These are phyloP conservation scores for Casuarius casuarius DNA, from an alignment of 2,113 vertebrate species.

Conservation along the genomic window DNA sequence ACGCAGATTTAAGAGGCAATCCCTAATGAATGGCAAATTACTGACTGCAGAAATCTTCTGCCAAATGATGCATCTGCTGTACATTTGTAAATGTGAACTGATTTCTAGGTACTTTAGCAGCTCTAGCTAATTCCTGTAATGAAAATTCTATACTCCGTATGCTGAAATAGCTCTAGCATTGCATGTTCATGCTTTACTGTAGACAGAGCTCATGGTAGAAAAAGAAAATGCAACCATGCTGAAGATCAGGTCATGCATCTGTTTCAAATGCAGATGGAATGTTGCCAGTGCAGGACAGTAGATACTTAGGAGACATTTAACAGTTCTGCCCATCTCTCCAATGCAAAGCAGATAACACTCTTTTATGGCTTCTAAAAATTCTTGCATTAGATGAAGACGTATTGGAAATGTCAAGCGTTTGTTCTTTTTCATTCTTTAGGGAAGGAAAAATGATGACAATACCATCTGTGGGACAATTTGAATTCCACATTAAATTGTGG, in stretches of 20 bases:
- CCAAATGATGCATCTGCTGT: constrained; percentile 54
- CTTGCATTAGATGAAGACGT: constrained; percentile 37
- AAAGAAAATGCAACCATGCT: background rate
- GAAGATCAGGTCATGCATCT: background rate
- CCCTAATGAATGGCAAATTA: constrained; percentile 68
- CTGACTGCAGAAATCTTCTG: constrained; percentile 26
- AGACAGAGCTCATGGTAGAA: background rate
- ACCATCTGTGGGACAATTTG: constrained; percentile 61
- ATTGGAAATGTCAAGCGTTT: constrained; percentile 63
- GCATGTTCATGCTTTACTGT: background rate
- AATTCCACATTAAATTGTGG: constrained; percentile 27
- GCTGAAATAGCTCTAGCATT: background rate
- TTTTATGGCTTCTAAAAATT: constrained; percentile 28
- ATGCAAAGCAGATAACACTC: background rate
- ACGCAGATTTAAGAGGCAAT: constrained; percentile 56
- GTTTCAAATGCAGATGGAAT: background rate
- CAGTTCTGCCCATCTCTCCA: background rate
- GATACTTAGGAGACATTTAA: background rate
- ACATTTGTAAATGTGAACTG: constrained; percentile 52
- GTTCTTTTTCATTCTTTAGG: constrained; percentile 55
- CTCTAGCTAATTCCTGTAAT: constrained; percentile 41
- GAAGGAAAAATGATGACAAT: constrained; percentile 49
- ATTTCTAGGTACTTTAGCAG: constrained; percentile 48
- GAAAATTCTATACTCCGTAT: background rate
- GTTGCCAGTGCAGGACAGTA: background rate